A percentile compares a stretch with the other conserved stretches of the same genome.
These are phyloP conservation scores for Poeciliopsis prolifica DNA, from an alignment of 2,113 vertebrate species.

Conservation along the genomic window DNA sequence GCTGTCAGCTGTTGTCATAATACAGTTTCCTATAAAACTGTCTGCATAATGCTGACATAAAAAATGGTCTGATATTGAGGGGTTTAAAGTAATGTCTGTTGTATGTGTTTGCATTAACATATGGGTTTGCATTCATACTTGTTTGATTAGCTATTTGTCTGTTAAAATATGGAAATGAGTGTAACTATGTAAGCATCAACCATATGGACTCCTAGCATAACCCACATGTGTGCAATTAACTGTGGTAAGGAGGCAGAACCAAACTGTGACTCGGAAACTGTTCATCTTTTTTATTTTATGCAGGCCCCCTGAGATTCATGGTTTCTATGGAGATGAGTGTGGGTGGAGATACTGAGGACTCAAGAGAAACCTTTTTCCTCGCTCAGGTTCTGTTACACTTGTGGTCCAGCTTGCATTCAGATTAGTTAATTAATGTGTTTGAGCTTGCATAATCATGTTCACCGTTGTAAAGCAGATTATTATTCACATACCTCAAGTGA, in stretches of 20 bases:
- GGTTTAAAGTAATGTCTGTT: not conserved
- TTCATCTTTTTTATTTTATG: constrained; percentile 45
- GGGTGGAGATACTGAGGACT: constrained; percentile 47
- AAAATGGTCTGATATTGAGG: not conserved
- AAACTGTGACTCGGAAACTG: constrained; percentile 34
- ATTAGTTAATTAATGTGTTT: constrained; percentile 18
- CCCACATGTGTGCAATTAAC: constrained; percentile 33
- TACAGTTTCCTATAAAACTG: no score
- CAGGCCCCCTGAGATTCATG: constrained; percentile 24
- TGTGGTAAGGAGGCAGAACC: constrained; percentile 46
- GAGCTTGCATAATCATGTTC: constrained; percentile 28
- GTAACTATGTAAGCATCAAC: constrained; percentile 15
- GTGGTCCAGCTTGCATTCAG: constrained; percentile 5
- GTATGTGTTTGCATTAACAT: constrained; percentile 4
- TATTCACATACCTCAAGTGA: constrained; percentile 6
- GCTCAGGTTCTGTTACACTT: constrained; percentile 28
- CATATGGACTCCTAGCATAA: constrained; percentile 23
- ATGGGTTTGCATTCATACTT: not conserved
- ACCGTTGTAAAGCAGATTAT: not conserved
- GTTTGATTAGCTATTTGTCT: constrained; percentile 8
- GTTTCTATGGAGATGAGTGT: constrained; percentile 67
- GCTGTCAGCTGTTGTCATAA: no score
- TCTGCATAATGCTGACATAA: not conserved
- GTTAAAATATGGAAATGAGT: not conserved
- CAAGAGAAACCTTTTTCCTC: constrained; percentile 40